Base-by-base conservation (phyloP, 2,797 vertebrate genomes). In the Notolabrus celidotus region DNA sequence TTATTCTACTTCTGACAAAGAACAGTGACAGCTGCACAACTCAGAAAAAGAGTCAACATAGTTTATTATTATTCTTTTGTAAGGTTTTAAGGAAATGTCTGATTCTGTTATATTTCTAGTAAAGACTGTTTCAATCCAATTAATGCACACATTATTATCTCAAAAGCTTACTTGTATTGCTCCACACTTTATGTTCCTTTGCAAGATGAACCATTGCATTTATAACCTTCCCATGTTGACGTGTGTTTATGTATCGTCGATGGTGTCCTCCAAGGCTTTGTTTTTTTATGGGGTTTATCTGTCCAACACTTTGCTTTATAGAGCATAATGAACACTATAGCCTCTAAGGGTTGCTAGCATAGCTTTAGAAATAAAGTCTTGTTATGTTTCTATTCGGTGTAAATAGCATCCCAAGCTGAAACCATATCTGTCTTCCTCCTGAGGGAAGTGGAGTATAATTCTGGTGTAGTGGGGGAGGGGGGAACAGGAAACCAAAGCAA, bases 401-500 rank as follows among this genome's bases (percentile, higher is more conserved):
- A 41, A 72, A 74, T 50, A 41, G 45, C 54, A 78, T 57, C 31
- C 43, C 2, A 12, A 67, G 47, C 27, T 79, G 67, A 77, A 79
- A 81, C 47, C 9, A 20, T 54, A 85, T 74, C 60, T 45, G 53
- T 2, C 45, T 79, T 76, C 49, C 68, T 67, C 46, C 25, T 67
- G 38, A 68, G 53, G n/a, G 70, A 66, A 66, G 38, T 53, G 15
- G 31, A 46, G 27, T 38, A n/a, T n/a, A 67, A 27, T 17, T 4
- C 39, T 62, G 46, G 33, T 59, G 12, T 4, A 43, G 62, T 33
- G 52, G 72, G 65, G 56, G 60, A 29, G 27, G 49, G 52, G 56
- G 66, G 64, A 79, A 84, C 70, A 74, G 52, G 77, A 89, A 88
- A 88, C 71, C 86, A 71, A 61, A 64, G 61, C 71, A 67, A 39